phyloP scores from a whole-genome alignment of 2,888 invertebrate species.

The Scaptomyza reducta region DNA sequence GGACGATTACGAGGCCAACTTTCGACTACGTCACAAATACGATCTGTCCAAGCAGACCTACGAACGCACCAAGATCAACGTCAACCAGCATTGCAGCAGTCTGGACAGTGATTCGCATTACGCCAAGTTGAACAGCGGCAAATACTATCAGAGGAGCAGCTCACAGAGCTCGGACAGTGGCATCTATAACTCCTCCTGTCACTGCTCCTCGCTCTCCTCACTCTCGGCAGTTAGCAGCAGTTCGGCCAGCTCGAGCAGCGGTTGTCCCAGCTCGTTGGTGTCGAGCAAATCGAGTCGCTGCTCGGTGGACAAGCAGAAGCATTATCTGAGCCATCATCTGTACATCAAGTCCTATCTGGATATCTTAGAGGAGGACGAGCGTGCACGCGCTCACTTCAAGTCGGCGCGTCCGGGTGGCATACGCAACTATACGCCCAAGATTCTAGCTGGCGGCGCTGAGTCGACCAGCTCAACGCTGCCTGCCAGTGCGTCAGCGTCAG shows the following conservation, averaged over 20 bases:
- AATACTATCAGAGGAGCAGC: conserved; percentile 54
- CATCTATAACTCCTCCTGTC: conserved; percentile 81
- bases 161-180: conserved; percentile 82
- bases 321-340: conserved; percentile 86
- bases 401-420: conserved; percentile 87
- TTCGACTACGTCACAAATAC: conserved; percentile 73
- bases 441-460: conserved; percentile 84
- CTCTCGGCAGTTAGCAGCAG: conserved; percentile 83
- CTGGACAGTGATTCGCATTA: conserved; percentile 67
- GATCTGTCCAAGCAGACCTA: conserved; percentile 77
- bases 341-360: conserved; percentile 86
- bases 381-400: conserved; percentile 84
- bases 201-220: conserved; percentile 76
- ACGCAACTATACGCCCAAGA: conserved; percentile 90
- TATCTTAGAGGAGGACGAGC: conserved; percentile 85
- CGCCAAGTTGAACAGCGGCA: conserved; percentile 61
- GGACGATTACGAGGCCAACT: conserved; percentile 74
- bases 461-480: conserved; percentile 54
- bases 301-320: conserved; percentile 83
- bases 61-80: conserved; percentile 68
- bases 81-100: conserved; percentile 23
- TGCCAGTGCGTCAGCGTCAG: conserved; percentile 74
- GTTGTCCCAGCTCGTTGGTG: conserved; percentile 66
- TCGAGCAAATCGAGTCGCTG: conserved; percentile 81
- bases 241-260: conserved; percentile 82